phyloP scores from a whole-genome alignment of 2,888 invertebrate species.

The Tholera decimalis region DNA sequence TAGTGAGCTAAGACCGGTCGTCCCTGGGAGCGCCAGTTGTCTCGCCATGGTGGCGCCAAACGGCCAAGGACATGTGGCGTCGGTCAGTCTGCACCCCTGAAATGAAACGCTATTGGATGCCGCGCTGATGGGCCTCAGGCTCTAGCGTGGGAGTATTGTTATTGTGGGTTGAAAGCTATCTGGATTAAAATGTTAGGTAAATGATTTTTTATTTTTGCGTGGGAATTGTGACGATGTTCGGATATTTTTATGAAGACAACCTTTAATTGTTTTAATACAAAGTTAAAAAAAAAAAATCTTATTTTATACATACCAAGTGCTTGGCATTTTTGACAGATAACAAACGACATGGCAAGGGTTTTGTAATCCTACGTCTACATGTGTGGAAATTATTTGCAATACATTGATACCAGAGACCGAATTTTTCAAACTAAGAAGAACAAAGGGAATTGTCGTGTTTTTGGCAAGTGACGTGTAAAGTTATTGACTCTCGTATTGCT shows the following conservation, averaged over 20 bases:
- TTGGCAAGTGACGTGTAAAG: too few species aligned
- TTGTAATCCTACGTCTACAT: too few species aligned
- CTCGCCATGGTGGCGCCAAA: constrained; percentile 43
- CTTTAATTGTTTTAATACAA: neutral
- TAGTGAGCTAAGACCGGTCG: constrained; percentile 12
- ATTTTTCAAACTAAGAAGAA: too few species aligned
- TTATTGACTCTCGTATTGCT: too few species aligned
- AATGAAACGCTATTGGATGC: constrained; percentile 23
- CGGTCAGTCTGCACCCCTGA: constrained; percentile 41
- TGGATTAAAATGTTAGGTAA: constrained; percentile 11
- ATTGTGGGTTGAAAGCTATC: constrained; percentile 21
- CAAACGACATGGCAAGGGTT: too few species aligned
- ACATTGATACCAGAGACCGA: too few species aligned
- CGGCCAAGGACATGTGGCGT: constrained; percentile 55
- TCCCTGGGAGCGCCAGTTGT: constrained; percentile 30
- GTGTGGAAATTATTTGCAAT: too few species aligned
- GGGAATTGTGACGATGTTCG: constrained; percentile 2
- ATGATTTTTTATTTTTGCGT: neutral
- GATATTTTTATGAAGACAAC: neutral
- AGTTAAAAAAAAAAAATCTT: neutral
- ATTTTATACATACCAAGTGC: too few species aligned
- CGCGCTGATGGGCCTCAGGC: constrained; percentile 6
- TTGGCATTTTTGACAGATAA: too few species aligned
- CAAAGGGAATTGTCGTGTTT: too few species aligned
- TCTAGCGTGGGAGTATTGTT: constrained; percentile 35